Evolutionary conservation across 2,113 vertebrate genomes (phyloP).

Genomic region (Gallinago media): DNA sequence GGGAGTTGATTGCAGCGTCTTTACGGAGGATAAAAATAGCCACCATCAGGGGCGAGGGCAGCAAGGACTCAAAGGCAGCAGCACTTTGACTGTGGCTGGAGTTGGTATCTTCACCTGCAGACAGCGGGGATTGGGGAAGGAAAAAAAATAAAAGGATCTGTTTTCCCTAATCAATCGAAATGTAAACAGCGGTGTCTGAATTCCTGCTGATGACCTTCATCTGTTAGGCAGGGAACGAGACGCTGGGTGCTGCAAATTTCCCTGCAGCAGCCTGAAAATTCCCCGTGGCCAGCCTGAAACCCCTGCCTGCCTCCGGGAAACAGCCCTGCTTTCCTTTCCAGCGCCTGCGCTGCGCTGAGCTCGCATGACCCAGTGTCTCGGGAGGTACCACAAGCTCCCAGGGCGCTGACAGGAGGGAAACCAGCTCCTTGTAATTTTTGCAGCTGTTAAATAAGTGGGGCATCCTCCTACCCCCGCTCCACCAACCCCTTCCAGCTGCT

Average conservation of each 20-base stretch:
- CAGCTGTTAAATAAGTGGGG: background rate
- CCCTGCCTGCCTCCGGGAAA: background rate
- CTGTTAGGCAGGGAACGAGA: background rate
- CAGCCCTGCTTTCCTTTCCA: background rate
- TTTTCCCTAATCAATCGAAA: background rate
- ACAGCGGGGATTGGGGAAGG: background rate
- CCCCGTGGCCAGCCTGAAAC: background rate
- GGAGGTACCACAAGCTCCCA: accelerated
- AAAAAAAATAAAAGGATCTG: background rate
- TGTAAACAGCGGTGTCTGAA: accelerated
- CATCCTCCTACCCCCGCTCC: background rate
- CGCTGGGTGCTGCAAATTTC: background rate
- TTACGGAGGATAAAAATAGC: constrained; percentile 46
- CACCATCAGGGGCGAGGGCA: background rate
- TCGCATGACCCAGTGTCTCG: background rate
- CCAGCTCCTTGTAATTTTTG: background rate
- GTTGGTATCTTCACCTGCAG: constrained; percentile 1
- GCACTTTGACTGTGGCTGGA: background rate
- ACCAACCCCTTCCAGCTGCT: background rate
- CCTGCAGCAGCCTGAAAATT: background rate
- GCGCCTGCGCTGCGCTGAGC: accelerated
- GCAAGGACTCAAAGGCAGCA: background rate
- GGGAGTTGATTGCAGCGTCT: constrained; percentile 35
- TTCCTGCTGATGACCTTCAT: background rate
- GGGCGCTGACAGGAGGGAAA: background rate